Conservation (phyloP, 2,888 invertebrate genomes). For the Carpatolechia fugitivella region DNA sequence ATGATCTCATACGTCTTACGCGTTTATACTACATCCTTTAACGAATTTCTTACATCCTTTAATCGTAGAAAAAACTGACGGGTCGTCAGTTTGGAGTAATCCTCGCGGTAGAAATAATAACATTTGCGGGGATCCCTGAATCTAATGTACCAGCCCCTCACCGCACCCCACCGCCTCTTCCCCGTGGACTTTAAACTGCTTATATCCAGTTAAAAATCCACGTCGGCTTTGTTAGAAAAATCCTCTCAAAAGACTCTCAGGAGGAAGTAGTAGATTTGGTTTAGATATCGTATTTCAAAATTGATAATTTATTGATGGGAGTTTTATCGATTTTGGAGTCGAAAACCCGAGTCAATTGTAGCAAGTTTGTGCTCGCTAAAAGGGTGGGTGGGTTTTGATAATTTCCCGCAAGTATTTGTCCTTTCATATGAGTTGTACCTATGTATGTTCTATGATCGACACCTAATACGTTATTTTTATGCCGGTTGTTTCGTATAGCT, state of each 20-base stretch:
- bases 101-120: conserved; percentile 53
- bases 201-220: conserved; percentile 59
- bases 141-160: conserved; percentile 58
- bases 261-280: not conserved
- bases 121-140: conserved; percentile 55
- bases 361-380: too few species aligned
- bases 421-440: too few species aligned
- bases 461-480: too few species aligned
- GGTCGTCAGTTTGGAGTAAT: conserved; percentile 38
- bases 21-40: not conserved
- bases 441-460: too few species aligned
- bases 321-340: not conserved
- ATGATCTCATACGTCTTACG: too few species aligned
- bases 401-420: too few species aligned
- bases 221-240: conserved; percentile 39
- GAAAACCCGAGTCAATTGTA: not conserved
- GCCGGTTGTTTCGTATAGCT: too few species aligned
- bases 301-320: not conserved
- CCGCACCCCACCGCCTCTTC: conserved; percentile 27
- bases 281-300: conserved; percentile 1
- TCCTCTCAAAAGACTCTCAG: conserved; percentile 38
- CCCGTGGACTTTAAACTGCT: conserved; percentile 67
- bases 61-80: conserved; percentile 8
- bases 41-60: not conserved
- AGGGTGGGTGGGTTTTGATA: too few species aligned